Conservation (phyloP, 2,797 vertebrate genomes). For the Odontamblyopus rebecca region DNA sequence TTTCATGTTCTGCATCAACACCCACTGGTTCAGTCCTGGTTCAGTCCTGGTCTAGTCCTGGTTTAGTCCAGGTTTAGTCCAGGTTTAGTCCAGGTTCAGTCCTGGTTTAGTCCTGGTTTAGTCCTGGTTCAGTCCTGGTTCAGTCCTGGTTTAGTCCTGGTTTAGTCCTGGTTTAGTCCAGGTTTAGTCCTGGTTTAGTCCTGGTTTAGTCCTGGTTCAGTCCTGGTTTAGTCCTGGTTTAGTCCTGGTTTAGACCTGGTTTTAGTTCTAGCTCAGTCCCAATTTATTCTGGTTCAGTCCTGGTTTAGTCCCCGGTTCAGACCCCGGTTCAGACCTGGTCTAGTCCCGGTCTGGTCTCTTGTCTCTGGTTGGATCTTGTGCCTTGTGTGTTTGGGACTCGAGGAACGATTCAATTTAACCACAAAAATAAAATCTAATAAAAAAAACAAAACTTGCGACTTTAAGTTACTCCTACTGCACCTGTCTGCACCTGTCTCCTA, state of each 20-base stretch:
- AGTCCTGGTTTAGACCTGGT: neutral
- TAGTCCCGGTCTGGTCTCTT: neutral
- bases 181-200: neutral
- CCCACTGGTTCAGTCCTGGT: neutral
- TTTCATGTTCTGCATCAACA: slow-evolving; percentile 51
- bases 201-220: neutral
- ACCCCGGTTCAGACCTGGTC: neutral
- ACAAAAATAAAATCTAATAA: neutral
- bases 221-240: neutral
- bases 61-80: neutral
- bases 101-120: neutral
- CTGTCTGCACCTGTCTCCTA: no score
- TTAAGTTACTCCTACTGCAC: neutral
- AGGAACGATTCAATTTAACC: slow-evolving; percentile 1
- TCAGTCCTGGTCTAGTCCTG: no score
- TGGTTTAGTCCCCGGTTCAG: neutral
- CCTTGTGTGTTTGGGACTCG: neutral
- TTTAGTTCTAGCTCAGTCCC: neutral
- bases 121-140: neutral
- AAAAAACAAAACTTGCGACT: neutral
- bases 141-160: neutral
- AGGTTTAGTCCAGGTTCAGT: neutral
- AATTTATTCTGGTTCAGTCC: neutral
- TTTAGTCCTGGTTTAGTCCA: neutral
- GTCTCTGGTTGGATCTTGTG: slow-evolving; percentile 15